Conservation (phyloP, 2,113 vertebrate species). For the Aspiorhynchus laticeps region DNA sequence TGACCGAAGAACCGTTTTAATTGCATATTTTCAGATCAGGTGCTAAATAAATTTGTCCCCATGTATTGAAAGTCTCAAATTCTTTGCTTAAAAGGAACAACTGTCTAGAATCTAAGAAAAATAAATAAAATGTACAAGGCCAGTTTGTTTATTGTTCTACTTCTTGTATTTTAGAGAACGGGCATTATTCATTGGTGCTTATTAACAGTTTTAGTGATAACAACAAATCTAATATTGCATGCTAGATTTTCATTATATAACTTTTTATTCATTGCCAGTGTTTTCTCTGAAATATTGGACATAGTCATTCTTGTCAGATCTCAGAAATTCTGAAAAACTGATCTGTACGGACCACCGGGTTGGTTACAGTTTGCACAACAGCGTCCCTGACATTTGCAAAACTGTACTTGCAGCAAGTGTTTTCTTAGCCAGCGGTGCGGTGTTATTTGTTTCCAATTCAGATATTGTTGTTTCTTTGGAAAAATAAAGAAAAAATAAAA, state of each 20-base stretch:
- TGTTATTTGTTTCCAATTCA: conserved; percentile 7
- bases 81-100: background rate
- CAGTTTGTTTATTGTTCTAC: background rate
- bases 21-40: background rate
- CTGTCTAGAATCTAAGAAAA: background rate
- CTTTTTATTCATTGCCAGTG: background rate
- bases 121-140: background rate
- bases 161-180: background rate
- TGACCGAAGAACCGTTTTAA: background rate
- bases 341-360: background rate
- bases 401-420: conserved; percentile 3
- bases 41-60: background rate
- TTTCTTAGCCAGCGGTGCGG: conserved; percentile 2
- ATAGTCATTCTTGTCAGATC: conserved; percentile 15
- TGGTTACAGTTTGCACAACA: background rate
- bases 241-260: conserved; percentile 11
- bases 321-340: background rate
- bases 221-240: conserved; percentile 11
- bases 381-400: background rate
- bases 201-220: background rate
- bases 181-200: conserved; percentile 24
- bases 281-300: conserved; percentile 1
- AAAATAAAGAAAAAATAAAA: conserved; percentile 19
- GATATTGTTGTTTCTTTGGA: conserved; percentile 16
- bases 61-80: background rate